Evolutionary conservation across 2,888 invertebrate species (phyloP).

Genomic region (Aspidiotus destructor): DNA sequence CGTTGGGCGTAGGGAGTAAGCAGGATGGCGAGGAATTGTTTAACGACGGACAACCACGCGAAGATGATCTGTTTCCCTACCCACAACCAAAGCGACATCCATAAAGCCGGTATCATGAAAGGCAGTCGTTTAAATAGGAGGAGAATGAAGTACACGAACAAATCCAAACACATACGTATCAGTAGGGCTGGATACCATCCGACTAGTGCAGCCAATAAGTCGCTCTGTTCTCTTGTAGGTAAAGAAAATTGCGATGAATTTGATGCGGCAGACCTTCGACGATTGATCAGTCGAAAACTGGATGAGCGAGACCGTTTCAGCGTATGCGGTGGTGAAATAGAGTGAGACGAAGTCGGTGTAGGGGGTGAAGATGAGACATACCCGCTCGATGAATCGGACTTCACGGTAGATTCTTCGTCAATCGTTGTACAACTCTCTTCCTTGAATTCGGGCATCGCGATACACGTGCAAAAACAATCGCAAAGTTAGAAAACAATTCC

Average conservation of each 20-base stretch:
- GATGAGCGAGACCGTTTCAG: conserved; percentile 36
- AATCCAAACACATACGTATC: conserved; percentile 24
- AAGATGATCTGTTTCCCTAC: conserved; percentile 63
- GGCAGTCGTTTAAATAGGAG: conserved; percentile 53
- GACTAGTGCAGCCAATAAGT: conserved; percentile 34
- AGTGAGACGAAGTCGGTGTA: conserved; percentile 13
- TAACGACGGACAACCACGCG: conserved; percentile 57
- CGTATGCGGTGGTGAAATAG: conserved; percentile 37
- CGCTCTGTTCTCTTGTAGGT: conserved; percentile 31
- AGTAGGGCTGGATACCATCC: conserved; percentile 38
- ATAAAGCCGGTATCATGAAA: conserved; percentile 59
- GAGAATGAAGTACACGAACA: conserved; percentile 5
- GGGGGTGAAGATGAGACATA: neutral
- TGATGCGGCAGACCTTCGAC: conserved; percentile 36
- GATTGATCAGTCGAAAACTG: conserved; percentile 37
- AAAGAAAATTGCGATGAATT: conserved; percentile 36
- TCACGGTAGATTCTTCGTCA: conserved; percentile 6
- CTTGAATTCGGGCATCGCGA: conserved; percentile 9
- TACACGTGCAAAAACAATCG: no score
- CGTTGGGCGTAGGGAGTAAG: conserved; percentile 50
- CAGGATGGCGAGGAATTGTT: conserved; percentile 52
- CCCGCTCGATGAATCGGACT: conserved; percentile 17
- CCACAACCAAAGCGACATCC: conserved; percentile 68
- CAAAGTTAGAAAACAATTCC: no score
- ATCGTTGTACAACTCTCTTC: conserved; percentile 3